Percentiles rank a stretch among this genome's conserved stretches.
phyloP scores from a whole-genome alignment of 2,113 vertebrate genomes.

The Vulpes vulpes region DNA sequence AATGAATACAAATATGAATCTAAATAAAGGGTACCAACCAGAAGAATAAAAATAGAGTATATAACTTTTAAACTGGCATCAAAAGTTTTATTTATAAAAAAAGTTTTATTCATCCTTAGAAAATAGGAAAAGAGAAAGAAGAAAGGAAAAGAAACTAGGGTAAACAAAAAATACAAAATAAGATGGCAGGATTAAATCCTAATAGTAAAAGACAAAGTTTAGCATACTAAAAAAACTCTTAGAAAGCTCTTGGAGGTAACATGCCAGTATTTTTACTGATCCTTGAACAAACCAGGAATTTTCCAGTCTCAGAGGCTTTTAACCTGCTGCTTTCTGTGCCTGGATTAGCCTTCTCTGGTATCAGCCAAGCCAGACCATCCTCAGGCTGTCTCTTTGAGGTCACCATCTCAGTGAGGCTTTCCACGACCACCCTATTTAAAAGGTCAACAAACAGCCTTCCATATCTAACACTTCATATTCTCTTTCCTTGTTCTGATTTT shows the following conservation, averaged over 20 bases:
- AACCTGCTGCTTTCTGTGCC: neutral
- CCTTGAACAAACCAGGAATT: neutral
- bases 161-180: neutral
- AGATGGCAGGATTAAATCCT: neutral
- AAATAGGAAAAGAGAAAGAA: slow-evolving; percentile 4
- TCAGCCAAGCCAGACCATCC: neutral
- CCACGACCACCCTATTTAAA: neutral
- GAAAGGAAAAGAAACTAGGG: neutral
- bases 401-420: neutral
- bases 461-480: neutral
- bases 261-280: neutral
- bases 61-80: neutral
- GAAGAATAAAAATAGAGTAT: slow-evolving; percentile 23
- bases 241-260: neutral
- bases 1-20: neutral
- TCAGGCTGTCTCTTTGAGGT: neutral
- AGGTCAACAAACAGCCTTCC: neutral
- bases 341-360: neutral
- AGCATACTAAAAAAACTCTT: neutral
- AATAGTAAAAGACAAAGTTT: neutral
- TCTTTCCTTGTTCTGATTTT: neutral
- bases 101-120: neutral
- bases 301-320: neutral
- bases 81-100: neutral
- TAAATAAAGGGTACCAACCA: neutral